Base-by-base conservation (phyloP, 2,888 invertebrate genomes). In the Aspidiotus rigidus region DNA sequence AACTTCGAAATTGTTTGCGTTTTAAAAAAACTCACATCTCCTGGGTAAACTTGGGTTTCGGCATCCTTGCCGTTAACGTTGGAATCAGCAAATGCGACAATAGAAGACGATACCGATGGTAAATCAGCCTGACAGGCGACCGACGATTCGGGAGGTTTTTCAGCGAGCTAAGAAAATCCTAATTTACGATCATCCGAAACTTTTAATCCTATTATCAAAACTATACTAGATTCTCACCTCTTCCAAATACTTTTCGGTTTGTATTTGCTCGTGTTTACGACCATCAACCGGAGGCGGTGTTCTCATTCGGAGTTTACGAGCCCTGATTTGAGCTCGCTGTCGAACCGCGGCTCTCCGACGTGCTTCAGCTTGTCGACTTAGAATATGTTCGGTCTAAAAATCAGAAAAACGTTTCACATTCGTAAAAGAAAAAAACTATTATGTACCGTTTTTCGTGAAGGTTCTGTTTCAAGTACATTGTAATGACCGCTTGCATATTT, bases 211-310 rank as follows among this genome's bases (percentile, higher is more conserved):
- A n/a, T n/a, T n/a, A n/a, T n/a, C 28, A 28, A 28, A 28, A 3
- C 28, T 28, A 28, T n/a, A 53, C n/a, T 2, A 56, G 1, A 56
- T n/a, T 13, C 73, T 74, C 73, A 90, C 83, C 81, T 95, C 93
- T 78, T 94, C 93, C 70, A 95, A 83, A 77, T 89, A 93, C 75
- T 85, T 81, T 73, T 95, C 94, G 1, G 95, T 95, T 82, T 96
- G 95, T 59, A 94, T 85, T 72, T 87, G 86, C 75, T 89, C 90
- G 80, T 93, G 93, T 66, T 86, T 85, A 72, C 94, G 83, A 39
- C 93, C 93, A 67, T 86, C 84, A 54, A 92, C 88, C 13, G 89
- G 86, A 55, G 89, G 90, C 71, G 90, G 90, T 15, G 89, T 86
- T 71, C 83, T 84, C 67, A 85, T 82, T 42, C 84, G 79, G 49